These are phyloP conservation scores for Melanotaenia nigrans DNA, from an alignment of 2,797 vertebrate species.

Conservation along the genomic window DNA sequence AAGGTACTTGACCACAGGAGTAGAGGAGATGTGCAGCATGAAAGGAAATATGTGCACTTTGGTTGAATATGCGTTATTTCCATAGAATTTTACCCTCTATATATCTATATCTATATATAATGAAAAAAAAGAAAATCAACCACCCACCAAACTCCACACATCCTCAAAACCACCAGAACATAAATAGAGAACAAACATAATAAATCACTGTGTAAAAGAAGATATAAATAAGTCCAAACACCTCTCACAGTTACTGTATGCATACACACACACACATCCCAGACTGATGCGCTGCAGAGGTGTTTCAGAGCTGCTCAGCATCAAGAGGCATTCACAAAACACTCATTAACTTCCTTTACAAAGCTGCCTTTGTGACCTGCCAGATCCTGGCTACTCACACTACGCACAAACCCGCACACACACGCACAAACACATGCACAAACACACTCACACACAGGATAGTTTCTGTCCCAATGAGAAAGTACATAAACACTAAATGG, in stretches of 20 bases:
- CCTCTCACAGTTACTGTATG: slow-evolving; percentile 47
- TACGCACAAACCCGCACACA: slow-evolving; percentile 34
- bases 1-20: slow-evolving; percentile 93
- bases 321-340: slow-evolving; percentile 80
- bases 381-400: slow-evolving; percentile 64
- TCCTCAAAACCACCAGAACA: slow-evolving; percentile 77
- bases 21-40: slow-evolving; percentile 86
- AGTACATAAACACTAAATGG: slow-evolving; percentile 69
- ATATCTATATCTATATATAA: slow-evolving; percentile 34
- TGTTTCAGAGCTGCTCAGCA: slow-evolving; percentile 77
- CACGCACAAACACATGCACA: slow-evolving; percentile 35
- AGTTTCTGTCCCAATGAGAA: slow-evolving; percentile 56
- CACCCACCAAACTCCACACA: slow-evolving; percentile 45
- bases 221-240: slow-evolving; percentile 76
- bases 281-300: slow-evolving; percentile 74
- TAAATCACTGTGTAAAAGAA: slow-evolving; percentile 82
- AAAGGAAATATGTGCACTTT: slow-evolving; percentile 85
- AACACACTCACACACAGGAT: slow-evolving; percentile 33
- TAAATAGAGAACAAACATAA: slow-evolving; percentile 85
- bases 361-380: slow-evolving; percentile 83
- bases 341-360: slow-evolving; percentile 83
- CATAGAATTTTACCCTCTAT: slow-evolving; percentile 64
- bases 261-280: slow-evolving; percentile 44
- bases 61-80: slow-evolving; percentile 78
- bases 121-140: slow-evolving; percentile 44